Conservation (phyloP, 2,113 vertebrate genomes). For the Natator depressus region DNA sequence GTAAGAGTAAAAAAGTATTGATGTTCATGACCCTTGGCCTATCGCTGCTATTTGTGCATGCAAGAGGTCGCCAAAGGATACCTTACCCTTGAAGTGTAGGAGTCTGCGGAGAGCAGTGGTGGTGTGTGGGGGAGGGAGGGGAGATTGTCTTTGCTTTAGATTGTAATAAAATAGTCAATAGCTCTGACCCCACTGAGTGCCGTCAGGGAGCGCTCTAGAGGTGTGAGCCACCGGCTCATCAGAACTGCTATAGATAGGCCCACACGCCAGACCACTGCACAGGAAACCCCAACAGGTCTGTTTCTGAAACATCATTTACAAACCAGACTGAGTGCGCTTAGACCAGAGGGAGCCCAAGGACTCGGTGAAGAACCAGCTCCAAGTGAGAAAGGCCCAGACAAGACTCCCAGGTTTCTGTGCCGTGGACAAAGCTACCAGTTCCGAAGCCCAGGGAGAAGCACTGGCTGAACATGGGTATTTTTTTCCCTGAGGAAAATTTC, state of each 20-base stretch:
- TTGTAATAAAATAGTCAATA: not conserved
- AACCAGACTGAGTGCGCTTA: not conserved
- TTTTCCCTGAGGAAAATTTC: not conserved
- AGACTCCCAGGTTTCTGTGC: not conserved
- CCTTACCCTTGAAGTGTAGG: not conserved
- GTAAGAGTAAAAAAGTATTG: not conserved
- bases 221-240: not conserved
- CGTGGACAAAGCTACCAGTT: not conserved
- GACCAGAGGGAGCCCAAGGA: not conserved
- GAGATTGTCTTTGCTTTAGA: not conserved
- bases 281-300: not conserved
- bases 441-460: not conserved
- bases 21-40: accelerated
- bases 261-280: not conserved
- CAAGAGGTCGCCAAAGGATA: not conserved
- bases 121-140: not conserved
- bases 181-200: not conserved
- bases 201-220: not conserved
- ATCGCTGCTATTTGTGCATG: not conserved
- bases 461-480: not conserved
- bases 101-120: not conserved
- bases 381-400: accelerated
- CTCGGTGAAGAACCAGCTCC: not conserved
- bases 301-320: no score
- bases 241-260: no score